phyloP scores from a whole-genome alignment of 2,888 invertebrate genomes.

The Geophilus truncorum region DNA sequence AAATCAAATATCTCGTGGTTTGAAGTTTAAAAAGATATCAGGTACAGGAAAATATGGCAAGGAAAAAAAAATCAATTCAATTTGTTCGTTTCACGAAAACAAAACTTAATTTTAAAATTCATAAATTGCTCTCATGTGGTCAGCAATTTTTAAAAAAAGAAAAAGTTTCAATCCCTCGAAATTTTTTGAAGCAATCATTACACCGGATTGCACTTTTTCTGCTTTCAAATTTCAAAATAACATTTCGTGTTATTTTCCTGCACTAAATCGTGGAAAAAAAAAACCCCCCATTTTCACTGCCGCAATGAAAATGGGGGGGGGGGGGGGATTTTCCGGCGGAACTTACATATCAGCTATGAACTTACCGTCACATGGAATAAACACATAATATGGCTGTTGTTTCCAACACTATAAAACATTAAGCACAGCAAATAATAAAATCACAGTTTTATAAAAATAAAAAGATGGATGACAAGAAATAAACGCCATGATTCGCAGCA shows the following conservation, averaged over 20 bases:
- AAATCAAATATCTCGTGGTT: no score
- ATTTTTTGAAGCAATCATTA: no score
- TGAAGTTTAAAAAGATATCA: neutral
- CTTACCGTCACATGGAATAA: neutral
- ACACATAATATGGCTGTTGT: neutral
- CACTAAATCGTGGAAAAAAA: no score
- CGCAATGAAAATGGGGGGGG: no score
- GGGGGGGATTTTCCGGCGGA: no score
- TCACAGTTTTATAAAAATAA: constrained; percentile 1
- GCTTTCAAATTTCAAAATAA: no score
- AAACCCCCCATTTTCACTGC: no score
- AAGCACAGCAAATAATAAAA: neutral
- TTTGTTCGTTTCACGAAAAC: neutral
- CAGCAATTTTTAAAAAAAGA: no score
- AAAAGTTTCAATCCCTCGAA: no score
- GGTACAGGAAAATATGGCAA: neutral
- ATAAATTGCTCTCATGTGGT: no score
- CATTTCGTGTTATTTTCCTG: no score
- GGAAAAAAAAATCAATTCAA: neutral
- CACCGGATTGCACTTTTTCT: no score
- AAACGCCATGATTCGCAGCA: neutral
- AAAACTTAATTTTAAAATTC: neutral
- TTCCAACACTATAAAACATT: neutral
- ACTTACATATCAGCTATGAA: neutral
- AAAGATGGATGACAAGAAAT: neutral